Percentiles rank a stretch among this genome's conserved stretches.
These are phyloP conservation scores for Phymanthus crucifer DNA, from an alignment of 92 coral and sea anemone species.

Conservation along the genomic window DNA sequence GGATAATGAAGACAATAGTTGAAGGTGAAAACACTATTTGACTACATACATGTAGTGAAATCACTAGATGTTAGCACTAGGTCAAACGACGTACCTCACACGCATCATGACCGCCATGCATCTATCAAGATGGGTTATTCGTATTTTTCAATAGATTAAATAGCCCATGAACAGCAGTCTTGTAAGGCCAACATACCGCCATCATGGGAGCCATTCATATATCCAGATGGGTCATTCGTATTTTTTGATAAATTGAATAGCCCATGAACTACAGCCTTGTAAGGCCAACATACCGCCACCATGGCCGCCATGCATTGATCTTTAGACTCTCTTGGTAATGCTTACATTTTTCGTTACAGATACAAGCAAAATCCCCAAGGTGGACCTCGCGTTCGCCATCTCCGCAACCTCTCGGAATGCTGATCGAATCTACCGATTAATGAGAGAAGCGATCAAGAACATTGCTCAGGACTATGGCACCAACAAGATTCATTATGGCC, in stretches of 20 bases:
- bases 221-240: too few species aligned
- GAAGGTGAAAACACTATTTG: constrained; percentile 27
- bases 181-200: too few species aligned
- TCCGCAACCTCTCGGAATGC: constrained; percentile 41
- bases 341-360: constrained; percentile 26
- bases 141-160: too few species aligned
- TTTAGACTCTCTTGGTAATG: background rate
- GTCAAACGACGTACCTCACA: background rate
- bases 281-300: too few species aligned
- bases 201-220: too few species aligned
- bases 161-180: too few species aligned
- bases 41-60: background rate
- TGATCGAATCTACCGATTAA: constrained; percentile 24
- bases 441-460: constrained; percentile 31
- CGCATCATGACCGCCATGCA: too few species aligned
- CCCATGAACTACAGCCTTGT: too few species aligned
- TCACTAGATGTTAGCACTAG: background rate
- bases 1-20: constrained; percentile 42
- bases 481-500: constrained; percentile 33
- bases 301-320: too few species aligned
- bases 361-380: constrained; percentile 42
- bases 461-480: constrained; percentile 36
- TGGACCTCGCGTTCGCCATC: constrained; percentile 49
- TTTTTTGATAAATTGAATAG: too few species aligned
- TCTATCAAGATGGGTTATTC: too few species aligned